Percentiles rank a stretch among this genome's conserved stretches.
These are phyloP conservation scores for Drosophila nr. perissopoda DNA, from an alignment of 2,888 invertebrate species.

Conservation along the genomic window DNA sequence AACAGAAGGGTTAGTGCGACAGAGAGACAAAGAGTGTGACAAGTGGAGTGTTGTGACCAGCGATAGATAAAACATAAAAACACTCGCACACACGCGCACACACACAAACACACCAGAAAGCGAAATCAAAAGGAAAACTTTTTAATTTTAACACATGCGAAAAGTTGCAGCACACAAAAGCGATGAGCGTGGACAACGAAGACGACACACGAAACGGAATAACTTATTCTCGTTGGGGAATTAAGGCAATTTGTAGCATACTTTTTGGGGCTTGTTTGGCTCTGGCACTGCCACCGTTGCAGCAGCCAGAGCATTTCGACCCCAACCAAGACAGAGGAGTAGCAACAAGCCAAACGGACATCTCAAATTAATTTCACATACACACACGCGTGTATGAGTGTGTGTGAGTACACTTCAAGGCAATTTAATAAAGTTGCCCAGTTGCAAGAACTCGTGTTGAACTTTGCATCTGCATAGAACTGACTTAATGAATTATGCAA, in stretches of 20 bases:
- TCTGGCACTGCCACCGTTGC: constrained; percentile 7
- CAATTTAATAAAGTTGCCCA: constrained; percentile 23
- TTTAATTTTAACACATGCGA: constrained; percentile 71
- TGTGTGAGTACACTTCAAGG: constrained; percentile 12
- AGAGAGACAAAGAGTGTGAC: background rate
- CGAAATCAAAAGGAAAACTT: constrained; percentile 50
- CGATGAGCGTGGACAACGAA: constrained; percentile 38
- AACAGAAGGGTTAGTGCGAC: constrained; percentile 6
- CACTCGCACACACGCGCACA: constrained; percentile 18
- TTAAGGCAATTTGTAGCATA: constrained; percentile 72
- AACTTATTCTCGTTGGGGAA: constrained; percentile 69
- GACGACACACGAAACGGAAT: constrained; percentile 59
- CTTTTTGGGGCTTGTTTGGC: constrained; percentile 47
- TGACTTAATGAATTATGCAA: background rate
- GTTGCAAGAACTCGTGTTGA: background rate
- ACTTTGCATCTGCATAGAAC: background rate
- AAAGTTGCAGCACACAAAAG: constrained; percentile 61
- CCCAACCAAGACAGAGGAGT: constrained; percentile 23
- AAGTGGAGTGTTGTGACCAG: constrained; percentile 34
- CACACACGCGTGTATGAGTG: background rate
- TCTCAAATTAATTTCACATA: constrained; percentile 65
- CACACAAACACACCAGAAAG: constrained; percentile 16
- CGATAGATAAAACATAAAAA: constrained; percentile 54
- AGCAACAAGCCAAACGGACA: constrained; percentile 38
- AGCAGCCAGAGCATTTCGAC: constrained; percentile 38